These are phyloP conservation scores for Hydropsyche tenuis DNA, from an alignment of 1,140 invertebrate genomes.

Conservation along the genomic window DNA sequence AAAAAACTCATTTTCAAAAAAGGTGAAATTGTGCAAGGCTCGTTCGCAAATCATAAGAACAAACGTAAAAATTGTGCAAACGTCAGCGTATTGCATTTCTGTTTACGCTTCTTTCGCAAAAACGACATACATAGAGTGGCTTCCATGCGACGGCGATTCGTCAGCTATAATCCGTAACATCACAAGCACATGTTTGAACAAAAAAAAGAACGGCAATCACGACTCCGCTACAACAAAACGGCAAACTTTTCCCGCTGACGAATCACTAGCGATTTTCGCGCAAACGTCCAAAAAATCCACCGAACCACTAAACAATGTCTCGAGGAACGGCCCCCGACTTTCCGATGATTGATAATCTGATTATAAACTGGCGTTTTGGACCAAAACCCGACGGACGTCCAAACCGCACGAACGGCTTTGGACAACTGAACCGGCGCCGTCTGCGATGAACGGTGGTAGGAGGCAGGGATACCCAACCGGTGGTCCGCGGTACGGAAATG, in stretches of 20 bases:
- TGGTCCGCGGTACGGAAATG: not conserved
- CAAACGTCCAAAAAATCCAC: too few relatives aligned
- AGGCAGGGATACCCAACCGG: constrained; percentile 13
- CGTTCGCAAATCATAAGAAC: too few relatives aligned
- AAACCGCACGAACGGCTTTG: constrained; percentile 4
- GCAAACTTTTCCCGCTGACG: too few relatives aligned
- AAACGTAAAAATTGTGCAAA: too few relatives aligned
- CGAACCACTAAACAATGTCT: too few relatives aligned
- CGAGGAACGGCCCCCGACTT: too few relatives aligned
- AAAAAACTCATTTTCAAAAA: too few relatives aligned
- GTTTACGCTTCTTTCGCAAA: not conserved
- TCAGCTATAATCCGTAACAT: not conserved
- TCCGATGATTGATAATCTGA: not conserved
- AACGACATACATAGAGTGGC: constrained; percentile 19
- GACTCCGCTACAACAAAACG: too few relatives aligned
- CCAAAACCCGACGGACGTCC: not conserved
- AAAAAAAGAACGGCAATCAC: not conserved
- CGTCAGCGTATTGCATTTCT: too few relatives aligned
- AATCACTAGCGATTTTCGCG: too few relatives aligned
- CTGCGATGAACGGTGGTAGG: constrained; percentile 17
- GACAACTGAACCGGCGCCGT: constrained; percentile 30
- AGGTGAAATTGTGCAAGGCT: too few relatives aligned
- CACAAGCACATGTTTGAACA: constrained; percentile 6
- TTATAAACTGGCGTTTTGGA: not conserved
- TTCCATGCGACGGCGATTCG: not conserved